These are phyloP conservation scores for Iguana delicatissima DNA, from an alignment of 2,797 vertebrate genomes.

Conservation along the genomic window DNA sequence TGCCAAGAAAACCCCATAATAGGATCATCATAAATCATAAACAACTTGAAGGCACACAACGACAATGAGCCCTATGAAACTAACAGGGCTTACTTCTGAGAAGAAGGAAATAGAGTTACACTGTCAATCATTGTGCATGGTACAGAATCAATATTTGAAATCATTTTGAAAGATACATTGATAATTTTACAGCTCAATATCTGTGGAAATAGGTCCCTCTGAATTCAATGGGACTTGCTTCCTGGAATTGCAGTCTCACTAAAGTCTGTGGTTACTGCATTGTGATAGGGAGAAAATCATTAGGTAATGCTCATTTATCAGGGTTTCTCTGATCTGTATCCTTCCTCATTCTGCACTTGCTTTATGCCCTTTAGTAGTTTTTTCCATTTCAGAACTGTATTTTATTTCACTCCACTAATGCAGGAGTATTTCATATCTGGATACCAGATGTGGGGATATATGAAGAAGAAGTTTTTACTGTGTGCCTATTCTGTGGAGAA, in stretches of 20 bases:
- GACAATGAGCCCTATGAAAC: not conserved
- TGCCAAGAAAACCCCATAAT: too few species aligned
- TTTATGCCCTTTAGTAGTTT: not conserved
- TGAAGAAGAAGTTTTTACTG: not conserved
- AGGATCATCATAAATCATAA: too few species aligned
- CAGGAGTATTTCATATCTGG: slow-evolving; percentile 5
- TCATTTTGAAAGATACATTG: rapidly evolving
- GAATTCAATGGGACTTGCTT: too few species aligned
- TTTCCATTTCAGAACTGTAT: not conserved
- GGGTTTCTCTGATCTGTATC: not conserved
- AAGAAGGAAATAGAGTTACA: not conserved
- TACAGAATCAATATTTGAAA: rapidly evolving
- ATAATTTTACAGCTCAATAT: not conserved
- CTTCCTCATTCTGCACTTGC: not conserved
- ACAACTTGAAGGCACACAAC: too few species aligned
- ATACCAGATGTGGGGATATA: not conserved
- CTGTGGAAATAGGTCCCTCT: not conserved
- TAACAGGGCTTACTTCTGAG: not conserved
- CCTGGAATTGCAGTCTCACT: not conserved
- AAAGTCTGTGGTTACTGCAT: not conserved
- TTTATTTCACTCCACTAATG: slow-evolving; percentile 1
- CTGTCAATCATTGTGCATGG: not conserved
- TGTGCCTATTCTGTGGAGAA: not conserved
- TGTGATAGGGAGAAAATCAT: not conserved
- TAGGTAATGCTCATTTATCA: not conserved